These are phyloP conservation scores for Parnassius smintheus DNA, from an alignment of 2,888 invertebrate genomes.

Conservation along the genomic window DNA sequence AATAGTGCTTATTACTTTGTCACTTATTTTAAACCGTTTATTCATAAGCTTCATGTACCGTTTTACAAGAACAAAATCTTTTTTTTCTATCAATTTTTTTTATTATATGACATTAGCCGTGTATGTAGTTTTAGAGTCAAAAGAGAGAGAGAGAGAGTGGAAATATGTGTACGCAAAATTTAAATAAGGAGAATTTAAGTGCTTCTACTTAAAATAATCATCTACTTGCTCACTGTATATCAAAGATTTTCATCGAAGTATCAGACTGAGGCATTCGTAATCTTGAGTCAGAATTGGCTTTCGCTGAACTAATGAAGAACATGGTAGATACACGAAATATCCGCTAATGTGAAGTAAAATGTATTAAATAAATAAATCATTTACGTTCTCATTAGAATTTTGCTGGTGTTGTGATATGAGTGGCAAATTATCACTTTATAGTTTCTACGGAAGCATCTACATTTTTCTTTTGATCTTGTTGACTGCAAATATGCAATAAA, in stretches of 20 bases:
- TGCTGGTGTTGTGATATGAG: constrained; percentile 4
- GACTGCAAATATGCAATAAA: constrained; percentile 19
- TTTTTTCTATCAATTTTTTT: too few species aligned
- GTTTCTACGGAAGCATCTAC: background rate
- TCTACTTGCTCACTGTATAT: background rate
- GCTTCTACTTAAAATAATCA: too few species aligned
- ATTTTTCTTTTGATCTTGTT: constrained; percentile 16
- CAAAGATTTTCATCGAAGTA: constrained; percentile 19
- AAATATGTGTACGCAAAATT: too few species aligned
- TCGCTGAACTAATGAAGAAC: background rate
- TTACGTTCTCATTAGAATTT: constrained; percentile 7
- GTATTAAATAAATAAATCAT: background rate
- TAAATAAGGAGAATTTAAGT: too few species aligned
- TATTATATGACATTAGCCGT: too few species aligned
- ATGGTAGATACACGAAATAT: constrained; percentile 14
- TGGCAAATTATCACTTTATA: constrained; percentile 6
- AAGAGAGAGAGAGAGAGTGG: too few species aligned
- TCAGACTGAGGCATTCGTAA: background rate
- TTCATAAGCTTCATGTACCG: background rate
- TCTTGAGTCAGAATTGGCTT: constrained; percentile 11
- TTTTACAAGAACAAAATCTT: too few species aligned
- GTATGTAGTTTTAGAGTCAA: too few species aligned
- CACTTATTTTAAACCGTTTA: constrained; percentile 4
- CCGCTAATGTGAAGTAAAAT: constrained; percentile 5
- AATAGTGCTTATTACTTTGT: constrained; percentile 30